Evolutionary conservation across 2,888 invertebrate species (phyloP), one percentile per base, ranked within the genome.

Genomic region (Gandaritis pyraliata): DNA sequence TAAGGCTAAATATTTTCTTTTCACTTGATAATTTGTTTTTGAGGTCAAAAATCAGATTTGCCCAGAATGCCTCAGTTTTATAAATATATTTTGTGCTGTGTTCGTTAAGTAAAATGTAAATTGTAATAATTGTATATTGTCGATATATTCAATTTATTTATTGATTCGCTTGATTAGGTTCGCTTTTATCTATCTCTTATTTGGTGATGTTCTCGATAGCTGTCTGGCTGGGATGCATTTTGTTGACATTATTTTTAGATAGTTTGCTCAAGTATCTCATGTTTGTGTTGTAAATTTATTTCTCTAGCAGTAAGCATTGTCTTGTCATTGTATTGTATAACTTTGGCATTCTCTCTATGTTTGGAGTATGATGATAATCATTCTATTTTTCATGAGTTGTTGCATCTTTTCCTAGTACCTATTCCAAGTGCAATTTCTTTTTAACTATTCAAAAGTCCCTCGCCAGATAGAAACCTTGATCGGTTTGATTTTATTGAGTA

Each of bases 61-160:
- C 64, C 64, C 85, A 43, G 48, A 58, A 59, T 59, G 64, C 56
- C 64, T 64, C 48, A 58, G 58, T 64, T 67, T 43, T 77, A 82
- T 80, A 78, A 76, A 82, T 78, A 75, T 78, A 74, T 80, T 78
- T 91, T 90, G 92, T 90, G 92, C 92, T 91, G 92, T 91, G 92
- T 91, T 91, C 87, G 89, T 90, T 90, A 90, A 87, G 86, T 88
- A 82, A 80, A 83, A 81, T 91, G 89, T 91, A 91, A 90, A 90
- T 88, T 90, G 88, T 90, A 89, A 87, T 87, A 89, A 89, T 86
- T 90, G 92, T 92, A 92, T 85, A 90, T 88, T 91, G 87, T 90
- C 88, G 82, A 87, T 88, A 87, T 82, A 88, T 86, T 85, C 85
- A 83, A 87, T 90, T 90, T 90, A 92, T 92, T 92, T 92, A 91